Evolutionary conservation across 2,888 invertebrate species (phyloP).

Genomic region (Hololepta plana): DNA sequence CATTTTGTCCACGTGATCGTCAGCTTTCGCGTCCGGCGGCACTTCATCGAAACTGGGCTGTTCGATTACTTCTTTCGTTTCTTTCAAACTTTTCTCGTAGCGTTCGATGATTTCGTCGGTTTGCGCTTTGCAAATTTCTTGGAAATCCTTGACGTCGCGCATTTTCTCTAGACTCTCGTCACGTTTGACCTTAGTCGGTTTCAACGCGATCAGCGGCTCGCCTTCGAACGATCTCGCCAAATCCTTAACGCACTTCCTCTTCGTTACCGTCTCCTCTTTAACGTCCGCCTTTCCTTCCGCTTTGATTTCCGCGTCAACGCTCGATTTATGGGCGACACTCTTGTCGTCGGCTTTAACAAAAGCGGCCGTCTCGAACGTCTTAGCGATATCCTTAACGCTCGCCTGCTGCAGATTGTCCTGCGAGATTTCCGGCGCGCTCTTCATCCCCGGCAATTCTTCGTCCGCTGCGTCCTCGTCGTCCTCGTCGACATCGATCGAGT

Average conservation of each 20-base stretch:
- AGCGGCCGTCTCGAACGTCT: conserved; percentile 11
- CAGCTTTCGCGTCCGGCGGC: too few species aligned
- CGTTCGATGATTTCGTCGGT: conserved; percentile 7
- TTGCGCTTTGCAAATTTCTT: conserved; percentile 11
- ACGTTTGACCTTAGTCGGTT: conserved; percentile 9
- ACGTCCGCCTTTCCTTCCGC: too few species aligned
- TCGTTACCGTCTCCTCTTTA: too few species aligned
- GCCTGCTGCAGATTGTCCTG: conserved; percentile 7
- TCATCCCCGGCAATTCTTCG: conserved; percentile 13
- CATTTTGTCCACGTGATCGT: too few species aligned
- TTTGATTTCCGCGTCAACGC: too few species aligned
- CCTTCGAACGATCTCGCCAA: conserved; percentile 16
- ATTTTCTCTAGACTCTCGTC: conserved; percentile 9
- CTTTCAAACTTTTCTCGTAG: conserved; percentile 7
- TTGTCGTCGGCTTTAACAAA: conserved; percentile 4
- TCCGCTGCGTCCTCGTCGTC: conserved; percentile 13
- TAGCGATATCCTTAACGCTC: conserved; percentile 13
- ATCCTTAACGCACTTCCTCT: conserved; percentile 16
- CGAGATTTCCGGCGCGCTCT: conserved; percentile 12
- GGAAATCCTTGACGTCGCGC: conserved; percentile 12
- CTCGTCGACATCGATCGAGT: conserved; percentile 9
- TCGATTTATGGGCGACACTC: too few species aligned
- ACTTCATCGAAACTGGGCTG: not conserved
- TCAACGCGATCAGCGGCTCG: too few species aligned
- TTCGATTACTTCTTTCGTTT: conserved; percentile 2